These are phyloP conservation scores for Hyalella azteca DNA, from an alignment of 2,888 invertebrate genomes.

Conservation along the genomic window DNA sequence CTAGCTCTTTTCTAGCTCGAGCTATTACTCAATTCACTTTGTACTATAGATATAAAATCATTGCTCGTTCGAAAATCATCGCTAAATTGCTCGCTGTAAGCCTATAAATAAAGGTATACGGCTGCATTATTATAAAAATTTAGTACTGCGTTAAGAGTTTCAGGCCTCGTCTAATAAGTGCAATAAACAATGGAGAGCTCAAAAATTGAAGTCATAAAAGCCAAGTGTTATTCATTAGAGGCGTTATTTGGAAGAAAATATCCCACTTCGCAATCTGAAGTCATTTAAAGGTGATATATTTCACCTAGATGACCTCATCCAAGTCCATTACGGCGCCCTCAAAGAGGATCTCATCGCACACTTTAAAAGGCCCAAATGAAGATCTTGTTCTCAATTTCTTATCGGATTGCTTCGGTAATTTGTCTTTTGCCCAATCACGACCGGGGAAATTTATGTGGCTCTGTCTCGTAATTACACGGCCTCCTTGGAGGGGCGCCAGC, in stretches of 20 bases:
- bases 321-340: slow-evolving; percentile 14
- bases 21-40: no score
- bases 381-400: slow-evolving; percentile 3
- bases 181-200: no score
- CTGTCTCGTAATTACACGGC: neutral
- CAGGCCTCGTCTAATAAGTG: no score
- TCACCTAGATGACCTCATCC: neutral
- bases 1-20: no score
- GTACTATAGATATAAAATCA: no score
- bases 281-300: neutral
- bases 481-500: neutral
- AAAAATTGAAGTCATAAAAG: no score
- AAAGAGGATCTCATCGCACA: neutral
- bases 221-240: no score
- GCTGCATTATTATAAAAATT: no score
- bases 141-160: no score
- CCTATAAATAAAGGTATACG: no score
- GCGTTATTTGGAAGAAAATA: neutral
- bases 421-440: neutral
- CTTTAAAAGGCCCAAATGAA: neutral
- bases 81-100: no score
- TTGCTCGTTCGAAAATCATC: no score
- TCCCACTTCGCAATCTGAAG: neutral
- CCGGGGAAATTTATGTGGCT: neutral
- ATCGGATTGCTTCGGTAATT: neutral